Percentiles rank a stretch among this genome's conserved stretches.
phyloP scores from a whole-genome alignment of 2,888 invertebrate genomes.

The Agrochola lychnidis region DNA sequence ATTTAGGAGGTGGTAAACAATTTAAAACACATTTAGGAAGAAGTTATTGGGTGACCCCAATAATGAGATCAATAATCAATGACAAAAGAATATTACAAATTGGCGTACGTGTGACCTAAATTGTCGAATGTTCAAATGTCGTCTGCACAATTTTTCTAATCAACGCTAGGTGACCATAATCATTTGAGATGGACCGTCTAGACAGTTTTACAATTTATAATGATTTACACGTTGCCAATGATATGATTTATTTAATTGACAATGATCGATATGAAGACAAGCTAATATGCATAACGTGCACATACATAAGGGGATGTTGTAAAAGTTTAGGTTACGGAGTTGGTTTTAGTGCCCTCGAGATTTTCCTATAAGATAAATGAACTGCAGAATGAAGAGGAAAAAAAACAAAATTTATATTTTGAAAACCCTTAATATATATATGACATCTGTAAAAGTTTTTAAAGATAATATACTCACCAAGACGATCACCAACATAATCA shows the following conservation, averaged over 20 bases:
- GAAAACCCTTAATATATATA: too few relatives aligned
- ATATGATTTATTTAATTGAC: constrained; percentile 55
- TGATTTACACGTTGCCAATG: constrained; percentile 73
- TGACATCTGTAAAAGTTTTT: too few relatives aligned
- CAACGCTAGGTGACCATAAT: constrained; percentile 79
- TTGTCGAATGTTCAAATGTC: constrained; percentile 72
- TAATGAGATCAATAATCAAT: constrained; percentile 70
- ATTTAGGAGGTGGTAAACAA: constrained; percentile 26
- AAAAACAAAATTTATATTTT: too few relatives aligned
- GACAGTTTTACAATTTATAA: constrained; percentile 79
- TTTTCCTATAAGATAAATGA: too few relatives aligned
- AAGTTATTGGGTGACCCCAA: constrained; percentile 52
- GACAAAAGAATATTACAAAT: constrained; percentile 60
- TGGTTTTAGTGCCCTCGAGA: neutral
- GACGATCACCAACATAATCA: constrained; percentile 68
- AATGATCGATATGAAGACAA: constrained; percentile 24
- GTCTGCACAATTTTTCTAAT: constrained; percentile 73
- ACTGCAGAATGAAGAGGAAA: too few relatives aligned
- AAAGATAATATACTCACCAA: constrained; percentile 76
- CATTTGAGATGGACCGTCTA: constrained; percentile 83
- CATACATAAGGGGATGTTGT: neutral
- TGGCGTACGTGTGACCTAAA: constrained; percentile 75
- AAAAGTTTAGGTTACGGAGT: neutral
- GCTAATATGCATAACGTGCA: neutral
- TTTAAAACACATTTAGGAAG: constrained; percentile 38